These are phyloP conservation scores for Amazona guildingii DNA, from an alignment of 2,113 vertebrate species.

Conservation along the genomic window DNA sequence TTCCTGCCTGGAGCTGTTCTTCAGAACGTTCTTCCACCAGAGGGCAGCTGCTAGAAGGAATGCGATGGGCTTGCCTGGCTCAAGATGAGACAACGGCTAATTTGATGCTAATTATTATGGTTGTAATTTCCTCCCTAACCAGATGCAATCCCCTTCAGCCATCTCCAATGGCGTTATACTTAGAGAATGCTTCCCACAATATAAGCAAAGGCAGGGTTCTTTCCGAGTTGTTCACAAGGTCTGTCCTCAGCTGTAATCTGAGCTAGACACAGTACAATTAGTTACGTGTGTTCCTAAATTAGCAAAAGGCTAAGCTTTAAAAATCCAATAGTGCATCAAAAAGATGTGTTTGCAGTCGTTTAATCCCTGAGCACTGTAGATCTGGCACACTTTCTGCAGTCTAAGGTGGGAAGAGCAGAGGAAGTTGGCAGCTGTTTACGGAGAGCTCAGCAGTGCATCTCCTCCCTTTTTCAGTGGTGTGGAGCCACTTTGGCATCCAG, in stretches of 20 bases:
- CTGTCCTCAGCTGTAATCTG: not conserved
- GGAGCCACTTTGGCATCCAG: not conserved
- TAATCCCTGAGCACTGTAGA: not conserved
- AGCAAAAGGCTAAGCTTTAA: not conserved
- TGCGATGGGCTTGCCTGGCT: not conserved
- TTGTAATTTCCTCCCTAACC: slow-evolving; percentile 21
- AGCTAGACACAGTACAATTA: not conserved
- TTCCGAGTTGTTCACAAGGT: not conserved
- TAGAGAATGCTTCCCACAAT: not conserved
- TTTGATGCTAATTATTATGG: slow-evolving; percentile 22
- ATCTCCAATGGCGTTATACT: not conserved
- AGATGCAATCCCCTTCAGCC: not conserved
- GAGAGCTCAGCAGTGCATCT: not conserved
- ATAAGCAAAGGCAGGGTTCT: not conserved
- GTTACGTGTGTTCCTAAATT: slow-evolving; percentile 1
- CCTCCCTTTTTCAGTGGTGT: not conserved
- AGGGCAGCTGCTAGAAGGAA: slow-evolving; percentile 10
- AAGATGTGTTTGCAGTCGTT: not conserved
- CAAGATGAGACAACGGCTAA: not conserved
- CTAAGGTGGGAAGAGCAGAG: not conserved
- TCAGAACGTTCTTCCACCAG: slow-evolving; percentile 8
- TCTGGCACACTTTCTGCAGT: not conserved
- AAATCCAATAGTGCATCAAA: not conserved
- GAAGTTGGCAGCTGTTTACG: not conserved
- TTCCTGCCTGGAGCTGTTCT: not conserved